Conservation (phyloP, 2,113 vertebrate genomes). For the Thomomys bottae region DNA sequence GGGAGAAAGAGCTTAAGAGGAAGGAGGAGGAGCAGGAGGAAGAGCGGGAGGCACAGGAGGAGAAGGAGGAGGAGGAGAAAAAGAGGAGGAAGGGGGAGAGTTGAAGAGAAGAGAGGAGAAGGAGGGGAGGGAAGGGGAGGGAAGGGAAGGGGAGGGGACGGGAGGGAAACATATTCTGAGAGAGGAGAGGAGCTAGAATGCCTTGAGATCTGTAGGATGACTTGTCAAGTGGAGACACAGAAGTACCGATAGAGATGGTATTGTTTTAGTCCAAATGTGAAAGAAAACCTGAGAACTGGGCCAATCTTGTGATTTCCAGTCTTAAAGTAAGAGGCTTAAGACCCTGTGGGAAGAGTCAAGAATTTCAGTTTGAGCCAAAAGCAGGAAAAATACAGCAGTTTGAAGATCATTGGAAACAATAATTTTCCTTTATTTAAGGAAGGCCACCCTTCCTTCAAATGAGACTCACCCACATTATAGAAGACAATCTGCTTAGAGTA, state of each 20-base stretch:
- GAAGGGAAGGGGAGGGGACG: no score
- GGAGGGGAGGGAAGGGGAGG: background rate
- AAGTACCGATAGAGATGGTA: background rate
- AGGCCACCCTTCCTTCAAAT: background rate
- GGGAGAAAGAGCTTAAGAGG: no score
- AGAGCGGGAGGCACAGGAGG: background rate
- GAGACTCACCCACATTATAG: background rate
- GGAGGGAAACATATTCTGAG: no score
- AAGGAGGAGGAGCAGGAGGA: background rate
- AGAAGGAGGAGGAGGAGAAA: rapidly evolving
- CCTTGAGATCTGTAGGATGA: background rate
- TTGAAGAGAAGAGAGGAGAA: background rate
- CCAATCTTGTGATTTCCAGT: background rate
- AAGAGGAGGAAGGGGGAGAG: background rate
- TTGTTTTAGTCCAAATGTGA: background rate
- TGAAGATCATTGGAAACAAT: background rate
- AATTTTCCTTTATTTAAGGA: background rate
- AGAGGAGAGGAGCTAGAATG: background rate
- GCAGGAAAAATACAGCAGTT: background rate
- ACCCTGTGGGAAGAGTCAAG: background rate
- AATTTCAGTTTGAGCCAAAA: background rate
- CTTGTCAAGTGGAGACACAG: background rate
- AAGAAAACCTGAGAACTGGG: background rate
- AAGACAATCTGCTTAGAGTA: background rate
- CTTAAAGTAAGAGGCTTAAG: background rate